Percentiles rank a stretch among this genome's conserved stretches.
Evolutionary conservation across 2,797 vertebrate species (phyloP).

Genomic region (Hozukius guyotensis): DNA sequence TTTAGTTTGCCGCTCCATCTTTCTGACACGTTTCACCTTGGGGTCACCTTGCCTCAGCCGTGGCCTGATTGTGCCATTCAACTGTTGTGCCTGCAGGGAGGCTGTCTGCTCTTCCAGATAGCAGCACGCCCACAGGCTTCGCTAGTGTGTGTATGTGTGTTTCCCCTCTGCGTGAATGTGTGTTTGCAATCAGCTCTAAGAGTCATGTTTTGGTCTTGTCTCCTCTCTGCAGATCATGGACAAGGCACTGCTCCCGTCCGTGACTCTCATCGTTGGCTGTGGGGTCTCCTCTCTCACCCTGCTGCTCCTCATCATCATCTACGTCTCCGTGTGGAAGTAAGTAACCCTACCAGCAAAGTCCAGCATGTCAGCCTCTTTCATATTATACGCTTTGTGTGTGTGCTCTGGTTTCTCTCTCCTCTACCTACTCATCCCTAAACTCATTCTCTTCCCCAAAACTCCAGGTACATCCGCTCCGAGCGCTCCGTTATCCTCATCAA

Average conservation of each 20-base stretch:
- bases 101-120: conserved; percentile 75
- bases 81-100: conserved; percentile 71
- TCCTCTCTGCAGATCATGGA: conserved; percentile 91
- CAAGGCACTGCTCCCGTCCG: conserved; percentile 92
- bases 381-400: background rate
- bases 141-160: conserved; percentile 6
- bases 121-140: conserved; percentile 38
- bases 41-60: conserved; percentile 82
- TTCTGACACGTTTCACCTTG: conserved; percentile 81
- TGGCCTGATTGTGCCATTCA: conserved; percentile 84
- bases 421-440: background rate
- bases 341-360: conserved; percentile 46
- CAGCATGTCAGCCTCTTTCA: background rate
- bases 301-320: conserved; percentile 98
- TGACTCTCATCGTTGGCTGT: conserved; percentile 98
- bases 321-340: conserved; percentile 99
- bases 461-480: conserved; percentile 97
- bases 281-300: conserved; percentile 98
- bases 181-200: conserved; percentile 58
- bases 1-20: conserved; percentile 70
- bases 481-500: conserved; percentile 99
- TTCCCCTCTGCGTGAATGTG: conserved; percentile 29
- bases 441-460: conserved; percentile 19
- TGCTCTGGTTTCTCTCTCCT: background rate
- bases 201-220: conserved; percentile 52